These are phyloP conservation scores for Abscondita cerata DNA, from an alignment of 2,888 invertebrate species.

Conservation along the genomic window DNA sequence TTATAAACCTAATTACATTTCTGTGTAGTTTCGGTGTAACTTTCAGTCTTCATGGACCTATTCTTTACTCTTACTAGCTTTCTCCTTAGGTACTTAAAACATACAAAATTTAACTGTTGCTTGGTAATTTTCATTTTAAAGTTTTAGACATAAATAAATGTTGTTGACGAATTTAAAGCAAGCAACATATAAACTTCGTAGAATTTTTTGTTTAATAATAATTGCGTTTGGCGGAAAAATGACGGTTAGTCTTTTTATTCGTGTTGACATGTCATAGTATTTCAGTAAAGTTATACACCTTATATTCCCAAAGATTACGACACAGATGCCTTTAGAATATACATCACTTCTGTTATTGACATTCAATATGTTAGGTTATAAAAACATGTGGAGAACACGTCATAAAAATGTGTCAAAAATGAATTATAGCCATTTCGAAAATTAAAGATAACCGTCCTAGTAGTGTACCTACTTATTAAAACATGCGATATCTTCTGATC, in stretches of 20 bases:
- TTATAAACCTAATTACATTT: constrained; percentile 9
- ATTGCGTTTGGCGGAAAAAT: background rate
- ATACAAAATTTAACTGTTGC: background rate
- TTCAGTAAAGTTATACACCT: constrained; percentile 21
- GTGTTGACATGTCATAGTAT: constrained; percentile 20
- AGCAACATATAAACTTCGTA: background rate
- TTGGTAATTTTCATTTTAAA: background rate
- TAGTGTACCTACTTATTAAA: too few species aligned
- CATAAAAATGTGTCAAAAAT: constrained; percentile 28
- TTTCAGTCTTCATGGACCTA: constrained; percentile 6
- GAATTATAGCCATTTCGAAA: constrained; percentile 21
- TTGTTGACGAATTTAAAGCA: background rate
- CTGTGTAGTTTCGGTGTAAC: constrained; percentile 6
- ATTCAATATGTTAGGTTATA: constrained; percentile 27
- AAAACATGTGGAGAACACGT: constrained; percentile 25
- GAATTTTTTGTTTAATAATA: background rate
- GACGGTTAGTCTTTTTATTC: constrained; percentile 10
- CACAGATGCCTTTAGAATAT: constrained; percentile 25
- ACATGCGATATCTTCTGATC: too few species aligned
- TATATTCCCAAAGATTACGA: constrained; percentile 20
- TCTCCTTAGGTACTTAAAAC: background rate
- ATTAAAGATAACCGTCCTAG: constrained; percentile 22
- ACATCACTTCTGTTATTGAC: constrained; percentile 26
- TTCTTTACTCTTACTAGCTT: background rate
- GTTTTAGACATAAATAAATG: background rate